Conservation (phyloP, 2,888 invertebrate species). For the Dexiosoma caninum region DNA sequence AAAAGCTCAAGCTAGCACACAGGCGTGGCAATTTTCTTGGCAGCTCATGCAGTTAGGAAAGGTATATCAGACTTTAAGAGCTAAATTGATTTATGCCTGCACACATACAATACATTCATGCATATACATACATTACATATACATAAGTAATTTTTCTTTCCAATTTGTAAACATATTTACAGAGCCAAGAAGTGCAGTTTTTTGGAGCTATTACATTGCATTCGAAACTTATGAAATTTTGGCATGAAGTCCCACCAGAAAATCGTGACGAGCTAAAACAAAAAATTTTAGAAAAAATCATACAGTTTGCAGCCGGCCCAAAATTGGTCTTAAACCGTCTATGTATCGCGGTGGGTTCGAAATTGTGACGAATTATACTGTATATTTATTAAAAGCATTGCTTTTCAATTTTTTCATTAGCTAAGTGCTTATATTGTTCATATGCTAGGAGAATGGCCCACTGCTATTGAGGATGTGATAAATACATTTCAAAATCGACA, state of each 20-base stretch:
- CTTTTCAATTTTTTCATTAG: constrained; percentile 79
- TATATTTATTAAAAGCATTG: too few species aligned
- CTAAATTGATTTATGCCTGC: too few species aligned
- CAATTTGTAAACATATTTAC: background rate
- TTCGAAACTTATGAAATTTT: constrained; percentile 90
- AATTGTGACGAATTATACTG: background rate
- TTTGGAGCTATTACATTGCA: constrained; percentile 95
- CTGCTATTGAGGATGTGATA: constrained; percentile 87
- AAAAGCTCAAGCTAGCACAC: constrained; percentile 88
- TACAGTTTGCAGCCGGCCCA: constrained; percentile 87
- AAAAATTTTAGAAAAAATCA: constrained; percentile 86
- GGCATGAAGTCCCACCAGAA: constrained; percentile 90
- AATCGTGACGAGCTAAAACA: constrained; percentile 87
- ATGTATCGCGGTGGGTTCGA: constrained; percentile 86
- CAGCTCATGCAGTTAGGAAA: constrained; percentile 89
- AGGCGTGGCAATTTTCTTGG: constrained; percentile 97
- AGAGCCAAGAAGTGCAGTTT: constrained; percentile 94
- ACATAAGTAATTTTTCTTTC: too few species aligned
- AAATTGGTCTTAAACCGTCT: constrained; percentile 91
- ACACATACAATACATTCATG: background rate
- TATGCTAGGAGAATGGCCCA: constrained; percentile 79
- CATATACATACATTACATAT: too few species aligned
- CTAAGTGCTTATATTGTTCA: constrained; percentile 91
- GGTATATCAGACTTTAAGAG: constrained; percentile 78
- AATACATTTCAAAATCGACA: constrained; percentile 81